Conservation (phyloP, 2,113 vertebrate genomes). For the Uria aalge region DNA sequence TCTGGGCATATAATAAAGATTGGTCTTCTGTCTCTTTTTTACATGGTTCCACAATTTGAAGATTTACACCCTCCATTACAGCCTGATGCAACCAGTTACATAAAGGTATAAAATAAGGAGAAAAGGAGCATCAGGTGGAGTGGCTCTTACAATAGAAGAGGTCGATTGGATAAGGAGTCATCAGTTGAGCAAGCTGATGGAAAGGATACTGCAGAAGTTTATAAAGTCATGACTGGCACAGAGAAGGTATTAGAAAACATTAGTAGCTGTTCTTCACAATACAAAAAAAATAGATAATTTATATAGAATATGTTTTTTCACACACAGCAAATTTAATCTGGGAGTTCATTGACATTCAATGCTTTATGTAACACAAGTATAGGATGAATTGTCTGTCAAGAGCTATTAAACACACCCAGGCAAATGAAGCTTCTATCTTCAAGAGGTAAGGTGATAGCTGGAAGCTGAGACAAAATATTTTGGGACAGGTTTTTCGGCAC, state of each 20-base stretch:
- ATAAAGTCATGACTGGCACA: background rate
- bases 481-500: background rate
- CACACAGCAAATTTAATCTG: background rate
- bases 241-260: background rate
- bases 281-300: background rate
- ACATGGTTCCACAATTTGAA: background rate
- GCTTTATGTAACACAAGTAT: background rate
- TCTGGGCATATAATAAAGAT: background rate
- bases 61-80: background rate
- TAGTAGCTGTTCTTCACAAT: background rate
- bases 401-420: background rate
- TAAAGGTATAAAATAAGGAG: background rate
- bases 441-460: background rate
- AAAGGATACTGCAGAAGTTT: background rate
- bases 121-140: background rate
- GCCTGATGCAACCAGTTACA: background rate
- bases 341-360: background rate
- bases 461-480: background rate
- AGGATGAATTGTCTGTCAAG: background rate
- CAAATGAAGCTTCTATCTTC: background rate
- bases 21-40: background rate
- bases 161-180: background rate
- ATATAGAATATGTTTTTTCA: background rate
- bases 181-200: background rate
- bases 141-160: background rate